Conservation (phyloP, 1,140 invertebrate species). For the Cherax destructor region DNA sequence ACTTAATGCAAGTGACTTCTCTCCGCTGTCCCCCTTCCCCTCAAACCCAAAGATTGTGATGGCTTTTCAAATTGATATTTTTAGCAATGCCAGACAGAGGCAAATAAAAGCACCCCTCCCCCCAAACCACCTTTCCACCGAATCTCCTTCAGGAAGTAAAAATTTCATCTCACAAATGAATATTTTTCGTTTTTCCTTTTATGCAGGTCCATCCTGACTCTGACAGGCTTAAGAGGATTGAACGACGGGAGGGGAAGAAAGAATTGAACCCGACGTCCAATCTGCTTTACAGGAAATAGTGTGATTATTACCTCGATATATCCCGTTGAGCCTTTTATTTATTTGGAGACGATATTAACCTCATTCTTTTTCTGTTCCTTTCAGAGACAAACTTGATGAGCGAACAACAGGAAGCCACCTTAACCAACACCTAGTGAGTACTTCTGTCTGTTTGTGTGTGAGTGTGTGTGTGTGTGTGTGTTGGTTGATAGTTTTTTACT, state of each 20-base stretch:
- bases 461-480: slow-evolving; percentile 1
- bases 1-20: no score
- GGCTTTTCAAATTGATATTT: no score
- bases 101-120: not conserved
- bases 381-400: not conserved
- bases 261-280: not conserved
- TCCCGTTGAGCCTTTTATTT: not conserved
- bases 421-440: not conserved
- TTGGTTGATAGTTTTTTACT: no score
- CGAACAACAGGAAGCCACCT: not conserved
- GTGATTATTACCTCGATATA: not conserved
- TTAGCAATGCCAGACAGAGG: no score
- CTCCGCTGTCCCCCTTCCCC: no score
- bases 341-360: not conserved
- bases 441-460: not conserved
- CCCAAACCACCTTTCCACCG: not conserved
- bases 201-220: not conserved
- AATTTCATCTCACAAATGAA: not conserved
- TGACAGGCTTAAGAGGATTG: not conserved
- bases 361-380: not conserved
- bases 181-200: not conserved
- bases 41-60: no score
- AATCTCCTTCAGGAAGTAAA: not conserved
- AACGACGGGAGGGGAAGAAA: not conserved
- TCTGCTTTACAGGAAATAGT: not conserved